Evolutionary conservation across 2,888 invertebrate species (phyloP).

Genomic region (Cephus spinipes): DNA sequence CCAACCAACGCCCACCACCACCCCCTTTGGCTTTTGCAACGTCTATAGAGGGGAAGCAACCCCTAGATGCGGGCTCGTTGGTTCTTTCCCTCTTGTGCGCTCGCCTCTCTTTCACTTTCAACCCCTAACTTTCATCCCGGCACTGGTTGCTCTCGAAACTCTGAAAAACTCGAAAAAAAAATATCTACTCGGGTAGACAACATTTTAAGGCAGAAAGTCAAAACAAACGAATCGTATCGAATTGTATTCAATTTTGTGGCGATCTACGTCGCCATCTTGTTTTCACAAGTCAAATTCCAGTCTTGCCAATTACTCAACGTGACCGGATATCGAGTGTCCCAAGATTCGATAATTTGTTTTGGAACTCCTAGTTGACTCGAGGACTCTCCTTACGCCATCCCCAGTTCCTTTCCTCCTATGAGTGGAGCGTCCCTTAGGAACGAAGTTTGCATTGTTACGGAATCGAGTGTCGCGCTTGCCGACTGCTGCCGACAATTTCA

Average conservation of each 20-base stretch:
- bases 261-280: neutral
- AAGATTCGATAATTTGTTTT: constrained; percentile 45
- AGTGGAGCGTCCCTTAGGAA: constrained; percentile 10
- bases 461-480: constrained; percentile 53
- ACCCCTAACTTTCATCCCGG: neutral
- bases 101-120: constrained; percentile 58
- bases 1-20: constrained; percentile 56
- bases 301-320: neutral
- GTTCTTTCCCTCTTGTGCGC: constrained; percentile 30
- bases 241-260: neutral
- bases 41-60: constrained; percentile 37
- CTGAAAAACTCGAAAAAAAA: neutral
- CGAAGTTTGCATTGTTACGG: constrained; percentile 61
- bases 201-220: neutral
- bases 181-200: neutral
- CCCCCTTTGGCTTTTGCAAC: constrained; percentile 52
- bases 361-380: neutral
- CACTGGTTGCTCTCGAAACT: neutral
- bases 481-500: constrained; percentile 57
- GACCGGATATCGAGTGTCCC: neutral
- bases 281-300: neutral
- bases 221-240: neutral
- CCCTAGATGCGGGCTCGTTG: neutral
- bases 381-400: neutral
- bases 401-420: neutral